phyloP scores from a whole-genome alignment of 2,113 vertebrate species.

The Psettodes erumei region DNA sequence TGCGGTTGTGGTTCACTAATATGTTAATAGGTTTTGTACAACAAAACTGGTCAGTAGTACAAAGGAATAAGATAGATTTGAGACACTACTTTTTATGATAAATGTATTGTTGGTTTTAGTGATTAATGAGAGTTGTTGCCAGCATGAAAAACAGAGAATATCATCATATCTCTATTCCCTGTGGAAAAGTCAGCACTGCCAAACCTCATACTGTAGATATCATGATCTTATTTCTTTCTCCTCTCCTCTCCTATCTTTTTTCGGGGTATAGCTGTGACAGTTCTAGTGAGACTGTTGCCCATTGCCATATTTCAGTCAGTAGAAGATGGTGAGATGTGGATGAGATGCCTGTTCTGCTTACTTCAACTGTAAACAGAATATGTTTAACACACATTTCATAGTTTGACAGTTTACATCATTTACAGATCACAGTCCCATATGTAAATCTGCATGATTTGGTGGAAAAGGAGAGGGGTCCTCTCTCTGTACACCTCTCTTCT shows the following conservation, averaged over 20 bases:
- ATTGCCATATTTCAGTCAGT: neutral
- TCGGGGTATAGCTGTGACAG: constrained; percentile 7
- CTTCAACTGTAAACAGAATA: neutral
- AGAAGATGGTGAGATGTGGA: neutral
- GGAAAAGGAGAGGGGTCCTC: neutral
- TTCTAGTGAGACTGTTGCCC: neutral
- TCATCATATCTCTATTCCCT: constrained; percentile 15
- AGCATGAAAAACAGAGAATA: neutral
- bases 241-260: neutral
- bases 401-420: neutral
- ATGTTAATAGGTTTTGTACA: no score
- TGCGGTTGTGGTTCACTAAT: no score
- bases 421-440: neutral
- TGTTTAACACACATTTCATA: neutral
- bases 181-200: constrained; percentile 11
- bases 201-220: neutral
- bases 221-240: neutral
- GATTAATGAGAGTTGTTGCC: neutral
- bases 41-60: no score
- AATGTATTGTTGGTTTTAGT: no score
- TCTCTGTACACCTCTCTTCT: neutral
- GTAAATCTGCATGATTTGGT: neutral
- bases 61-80: no score
- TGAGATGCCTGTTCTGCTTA: neutral
- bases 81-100: neutral